Base-by-base conservation (phyloP, 1,140 invertebrate genomes). In the Luehdorfia chinensis region DNA sequence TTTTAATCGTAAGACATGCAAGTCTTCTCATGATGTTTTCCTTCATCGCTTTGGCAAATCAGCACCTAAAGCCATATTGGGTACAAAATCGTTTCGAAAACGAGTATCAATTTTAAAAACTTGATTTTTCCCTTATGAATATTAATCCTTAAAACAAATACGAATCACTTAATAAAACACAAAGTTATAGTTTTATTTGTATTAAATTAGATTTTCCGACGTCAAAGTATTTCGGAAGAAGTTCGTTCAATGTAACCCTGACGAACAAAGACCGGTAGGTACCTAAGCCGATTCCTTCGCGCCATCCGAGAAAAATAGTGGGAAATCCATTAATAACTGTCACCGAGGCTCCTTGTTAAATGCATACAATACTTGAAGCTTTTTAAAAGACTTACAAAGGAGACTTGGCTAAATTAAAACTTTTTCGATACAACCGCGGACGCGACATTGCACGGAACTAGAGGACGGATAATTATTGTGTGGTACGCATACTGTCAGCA, bases 331-430 rank as follows among this genome's bases (percentile, higher is more conserved):
- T 85, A 76, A 85, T 85, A 85, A 68, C 81, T 85, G 79, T 85
- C 81, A 61, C 72, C 46, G 64, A 63, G 64, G 66, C 66, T 84
- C 75, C 81, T 85, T 84, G 78, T 85, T 85, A 85, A 81, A 84
- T 81, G 81, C 81, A 85, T 81, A 85, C 81, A 85, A 85, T 85
- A 85, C 78, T 83, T 72, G 81, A 69, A 74, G 72, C 77, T 80
- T 83, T 85, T 79, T 78, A 85, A 84, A 72, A 84, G 73, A 74
- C 74, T 75, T 68, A 85, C 81, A 85, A 85, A 73, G 62, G 79
- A 65, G 73, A 74, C 78, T 81, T 85, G 78, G 81, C 81, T 85
- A 85, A 85, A 85, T 85, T 85, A 85, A 85, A 85, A 85, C 61
- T 85, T 84, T 81, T 85, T 81, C 78, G 81, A 85, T 85, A 79